A percentile compares a stretch with the other conserved stretches of the same genome.
These are phyloP conservation scores for Hypercompe scribonia DNA, from an alignment of 2,888 invertebrate species.

Conservation along the genomic window DNA sequence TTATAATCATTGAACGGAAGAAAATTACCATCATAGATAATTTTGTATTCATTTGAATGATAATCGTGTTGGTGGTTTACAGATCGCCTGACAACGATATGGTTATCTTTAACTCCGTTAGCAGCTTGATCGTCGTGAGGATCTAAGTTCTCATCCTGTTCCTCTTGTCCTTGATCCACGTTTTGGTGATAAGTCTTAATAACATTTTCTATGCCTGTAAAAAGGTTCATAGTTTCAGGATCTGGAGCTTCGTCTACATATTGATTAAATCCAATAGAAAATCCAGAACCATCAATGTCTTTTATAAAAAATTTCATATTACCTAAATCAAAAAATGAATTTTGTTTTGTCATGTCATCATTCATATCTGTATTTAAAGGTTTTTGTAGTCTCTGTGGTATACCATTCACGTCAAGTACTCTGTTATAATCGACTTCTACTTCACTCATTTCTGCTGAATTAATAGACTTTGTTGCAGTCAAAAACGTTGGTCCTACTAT, in stretches of 20 bases:
- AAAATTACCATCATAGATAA: constrained; percentile 56
- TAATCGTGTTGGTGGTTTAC: constrained; percentile 53
- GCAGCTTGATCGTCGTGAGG: constrained; percentile 29
- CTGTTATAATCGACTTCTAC: constrained; percentile 66
- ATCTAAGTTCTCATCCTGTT: constrained; percentile 24
- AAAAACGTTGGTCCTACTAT: constrained; percentile 63
- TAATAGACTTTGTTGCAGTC: constrained; percentile 63
- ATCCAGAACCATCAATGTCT: constrained; percentile 75
- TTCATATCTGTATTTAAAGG: constrained; percentile 65
- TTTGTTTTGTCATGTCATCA: constrained; percentile 46
- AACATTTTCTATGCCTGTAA: constrained; percentile 72
- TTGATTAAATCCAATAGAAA: constrained; percentile 77
- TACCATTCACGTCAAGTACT: constrained; percentile 58
- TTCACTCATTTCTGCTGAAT: constrained; percentile 72
- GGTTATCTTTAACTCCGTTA: constrained; percentile 40
- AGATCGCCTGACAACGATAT: constrained; percentile 56
- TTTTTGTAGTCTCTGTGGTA: constrained; percentile 72
- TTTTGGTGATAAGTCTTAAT: constrained; percentile 69
- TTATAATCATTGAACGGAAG: constrained; percentile 60
- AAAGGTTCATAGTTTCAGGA: constrained; percentile 69
- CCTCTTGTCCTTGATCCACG: constrained; percentile 53
- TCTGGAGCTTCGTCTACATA: constrained; percentile 75
- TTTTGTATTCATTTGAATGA: constrained; percentile 64
- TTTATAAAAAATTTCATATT: constrained; percentile 71
- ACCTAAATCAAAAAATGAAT: constrained; percentile 58